Evolutionary conservation across 2,113 vertebrate species (phyloP), one percentile per base, ranked within the genome.

Genomic region (Pao palembangensis): DNA sequence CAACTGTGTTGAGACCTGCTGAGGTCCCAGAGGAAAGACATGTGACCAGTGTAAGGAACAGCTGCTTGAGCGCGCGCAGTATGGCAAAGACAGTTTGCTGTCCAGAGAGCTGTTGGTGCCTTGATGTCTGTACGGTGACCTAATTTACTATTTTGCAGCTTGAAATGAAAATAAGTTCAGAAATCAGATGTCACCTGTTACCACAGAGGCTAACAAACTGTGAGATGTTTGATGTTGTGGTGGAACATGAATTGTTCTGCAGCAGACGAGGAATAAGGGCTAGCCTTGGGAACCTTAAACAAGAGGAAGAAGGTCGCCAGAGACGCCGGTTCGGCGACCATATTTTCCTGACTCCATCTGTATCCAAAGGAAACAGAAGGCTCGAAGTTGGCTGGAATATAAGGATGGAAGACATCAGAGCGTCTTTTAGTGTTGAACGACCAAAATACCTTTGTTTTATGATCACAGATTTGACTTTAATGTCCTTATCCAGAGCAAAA

Each of bases 401-500:
- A 88, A 71, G 55, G 65, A 60, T 31, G 20, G 25, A 42, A 64
- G 57, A 44, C 4, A 1, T 56, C n/a, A 20, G 49, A 17, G 23
- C 56, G 55, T 31, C 28, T 28, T 25, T 58, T 42, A 47, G 49
- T 41, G 48, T 41, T 57, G 47, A 68, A 44, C 11, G 38, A n/a
- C 8, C 21, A n/a, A 47, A 21, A 7, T 56, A 12, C 18, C 19
- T 38, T 2, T 44, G 38, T 66, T 55, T 19, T 51, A 17, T 64
- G 50, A 48, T 38, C 6, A 10, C 31, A 23, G 64, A 47, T 76
- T 75, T 83, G 31, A 43, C 78, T 78, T 79, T 71, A 38, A 67
- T 55, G 73, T 65, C 67, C 64, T 69, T 60, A 14, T 75, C 58
- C 64, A 64, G 56, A 78, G 85, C 84, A 88, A 90, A 85, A 84